These are phyloP conservation scores for Acleris literana DNA, from an alignment of 2,888 invertebrate species.

Conservation along the genomic window DNA sequence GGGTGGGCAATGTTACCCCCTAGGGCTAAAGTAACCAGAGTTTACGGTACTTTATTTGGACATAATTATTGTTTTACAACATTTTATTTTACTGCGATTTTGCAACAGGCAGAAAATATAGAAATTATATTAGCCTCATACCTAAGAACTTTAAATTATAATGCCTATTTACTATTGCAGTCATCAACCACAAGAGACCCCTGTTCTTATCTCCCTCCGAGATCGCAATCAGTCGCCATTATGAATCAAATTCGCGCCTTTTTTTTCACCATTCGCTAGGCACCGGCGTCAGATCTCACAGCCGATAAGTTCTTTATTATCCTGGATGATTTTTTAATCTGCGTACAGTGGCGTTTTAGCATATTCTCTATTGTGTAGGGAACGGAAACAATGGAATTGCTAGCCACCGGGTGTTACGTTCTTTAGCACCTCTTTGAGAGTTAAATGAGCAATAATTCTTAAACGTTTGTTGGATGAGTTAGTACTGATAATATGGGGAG, in stretches of 20 bases:
- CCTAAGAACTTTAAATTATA: background rate
- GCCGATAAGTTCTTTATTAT: slow-evolving; percentile 80
- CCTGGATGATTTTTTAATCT: slow-evolving; percentile 81
- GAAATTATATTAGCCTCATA: too few relatives aligned
- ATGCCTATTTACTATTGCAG: slow-evolving; percentile 45
- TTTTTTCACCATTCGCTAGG: slow-evolving; percentile 67
- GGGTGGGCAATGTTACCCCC: too few relatives aligned
- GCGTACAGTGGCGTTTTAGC: slow-evolving; percentile 65
- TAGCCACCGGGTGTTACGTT: slow-evolving; percentile 11
- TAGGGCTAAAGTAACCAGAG: too few relatives aligned
- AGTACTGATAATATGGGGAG: background rate
- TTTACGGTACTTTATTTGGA: too few relatives aligned
- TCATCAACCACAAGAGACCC: slow-evolving; percentile 72
- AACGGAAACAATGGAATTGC: slow-evolving; percentile 39
- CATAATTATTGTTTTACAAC: too few relatives aligned
- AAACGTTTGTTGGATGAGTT: background rate
- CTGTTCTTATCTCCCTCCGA: slow-evolving; percentile 70
- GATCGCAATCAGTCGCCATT: slow-evolving; percentile 80
- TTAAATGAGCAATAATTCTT: slow-evolving; percentile 11
- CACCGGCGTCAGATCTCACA: slow-evolving; percentile 78
- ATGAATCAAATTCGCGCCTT: slow-evolving; percentile 80
- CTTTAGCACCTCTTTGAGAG: slow-evolving; percentile 6
- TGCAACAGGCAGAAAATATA: too few relatives aligned
- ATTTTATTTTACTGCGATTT: too few relatives aligned
- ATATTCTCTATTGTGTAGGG: slow-evolving; percentile 63